Percentiles rank a stretch among this genome's conserved stretches.
These are phyloP conservation scores for Leptinotarsa defecta DNA, from an alignment of 1,140 invertebrate species.

Conservation along the genomic window DNA sequence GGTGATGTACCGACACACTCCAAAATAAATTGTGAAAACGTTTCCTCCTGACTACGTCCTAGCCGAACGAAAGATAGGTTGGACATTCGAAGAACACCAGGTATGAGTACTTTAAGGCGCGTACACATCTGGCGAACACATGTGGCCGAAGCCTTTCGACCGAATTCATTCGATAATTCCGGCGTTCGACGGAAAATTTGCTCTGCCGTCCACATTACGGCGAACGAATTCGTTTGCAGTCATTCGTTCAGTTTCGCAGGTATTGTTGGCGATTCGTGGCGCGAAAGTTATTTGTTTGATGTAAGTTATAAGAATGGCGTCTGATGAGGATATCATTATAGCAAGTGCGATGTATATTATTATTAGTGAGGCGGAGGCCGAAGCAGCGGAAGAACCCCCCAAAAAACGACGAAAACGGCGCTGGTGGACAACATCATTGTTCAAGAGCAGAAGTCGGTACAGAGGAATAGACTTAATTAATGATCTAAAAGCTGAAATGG, in stretches of 20 bases:
- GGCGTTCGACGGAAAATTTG: no score
- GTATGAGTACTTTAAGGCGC: no score
- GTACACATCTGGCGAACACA: no score
- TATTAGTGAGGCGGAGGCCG: conserved; percentile 16
- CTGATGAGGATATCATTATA: conserved; percentile 18
- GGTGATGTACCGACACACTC: no score
- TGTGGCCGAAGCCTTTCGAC: no score
- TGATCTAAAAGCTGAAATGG: conserved; percentile 26
- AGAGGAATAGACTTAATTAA: conserved; percentile 27
- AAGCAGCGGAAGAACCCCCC: not conserved
- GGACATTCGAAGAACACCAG: no score
- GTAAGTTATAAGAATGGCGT: conserved; percentile 15
- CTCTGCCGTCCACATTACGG: no score
- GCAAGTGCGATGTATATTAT: conserved; percentile 21
- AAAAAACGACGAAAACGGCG: not conserved
- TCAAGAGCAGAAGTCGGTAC: conserved; percentile 29
- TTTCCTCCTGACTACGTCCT: no score
- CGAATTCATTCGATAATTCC: no score
- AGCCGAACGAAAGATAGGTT: no score
- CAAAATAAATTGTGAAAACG: no score
- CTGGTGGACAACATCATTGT: conserved; percentile 28
- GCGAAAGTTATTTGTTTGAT: not conserved
- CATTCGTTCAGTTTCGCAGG: conserved; percentile 20
- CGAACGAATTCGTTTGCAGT: no score
- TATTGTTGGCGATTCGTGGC: not conserved